phyloP scores from a whole-genome alignment of 2,797 vertebrate genomes.

The Uromys caudimaculatus region DNA sequence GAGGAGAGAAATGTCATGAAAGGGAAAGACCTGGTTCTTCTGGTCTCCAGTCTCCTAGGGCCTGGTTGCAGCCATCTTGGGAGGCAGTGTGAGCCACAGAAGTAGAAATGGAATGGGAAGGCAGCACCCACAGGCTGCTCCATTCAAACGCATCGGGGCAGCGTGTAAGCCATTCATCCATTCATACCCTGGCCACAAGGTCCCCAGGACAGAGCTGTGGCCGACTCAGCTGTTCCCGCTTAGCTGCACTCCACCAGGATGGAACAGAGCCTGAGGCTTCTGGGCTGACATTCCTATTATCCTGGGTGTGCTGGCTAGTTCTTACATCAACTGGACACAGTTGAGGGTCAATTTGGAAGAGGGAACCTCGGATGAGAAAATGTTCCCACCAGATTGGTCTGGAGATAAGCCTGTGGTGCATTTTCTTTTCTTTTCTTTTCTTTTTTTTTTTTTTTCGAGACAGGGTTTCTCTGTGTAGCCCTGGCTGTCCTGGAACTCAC shows the following conservation, averaged over 20 bases:
- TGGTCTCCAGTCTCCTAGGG: neutral
- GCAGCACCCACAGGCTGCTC: accelerated
- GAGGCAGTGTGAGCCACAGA: neutral
- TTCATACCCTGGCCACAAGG: neutral
- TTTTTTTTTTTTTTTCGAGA: too few relatives aligned
- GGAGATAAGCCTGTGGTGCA: too few relatives aligned
- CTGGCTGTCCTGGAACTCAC: too few relatives aligned
- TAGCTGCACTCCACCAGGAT: neutral
- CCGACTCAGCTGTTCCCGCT: neutral
- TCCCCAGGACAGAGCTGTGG: neutral
- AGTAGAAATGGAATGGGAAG: too few relatives aligned
- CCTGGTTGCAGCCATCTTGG: neutral
- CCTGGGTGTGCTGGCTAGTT: neutral
- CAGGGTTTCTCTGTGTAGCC: too few relatives aligned
- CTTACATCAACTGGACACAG: neutral
- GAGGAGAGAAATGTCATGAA: neutral
- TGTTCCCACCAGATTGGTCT: neutral
- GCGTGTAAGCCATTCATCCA: neutral
- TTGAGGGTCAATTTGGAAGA: neutral
- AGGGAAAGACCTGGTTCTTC: neutral
- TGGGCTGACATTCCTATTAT: accelerated
- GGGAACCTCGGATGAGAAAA: neutral
- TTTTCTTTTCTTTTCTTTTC: too few relatives aligned
- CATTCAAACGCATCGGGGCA: neutral
- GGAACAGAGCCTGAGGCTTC: neutral